Conservation (phyloP, 2,113 vertebrate species). For the Himantopus leucocephalus region DNA sequence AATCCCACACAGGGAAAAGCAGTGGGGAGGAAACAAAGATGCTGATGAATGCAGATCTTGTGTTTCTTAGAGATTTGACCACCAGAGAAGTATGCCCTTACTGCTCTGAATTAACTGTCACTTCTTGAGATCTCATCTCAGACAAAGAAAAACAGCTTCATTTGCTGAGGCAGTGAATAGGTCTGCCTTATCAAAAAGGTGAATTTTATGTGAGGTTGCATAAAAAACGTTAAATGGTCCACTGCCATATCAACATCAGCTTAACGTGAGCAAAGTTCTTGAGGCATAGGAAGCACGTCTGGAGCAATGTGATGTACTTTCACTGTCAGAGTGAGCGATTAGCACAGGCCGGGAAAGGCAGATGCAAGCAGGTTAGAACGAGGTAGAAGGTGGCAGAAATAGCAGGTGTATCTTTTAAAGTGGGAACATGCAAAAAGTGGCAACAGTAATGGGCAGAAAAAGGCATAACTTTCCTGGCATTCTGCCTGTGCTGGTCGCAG, state of each 20-base stretch:
- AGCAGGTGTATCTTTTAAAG: not conserved
- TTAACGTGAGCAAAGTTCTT: not conserved
- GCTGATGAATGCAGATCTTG: not conserved
- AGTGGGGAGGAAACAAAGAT: not conserved
- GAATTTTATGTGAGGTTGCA: not conserved
- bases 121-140: not conserved
- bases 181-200: not conserved
- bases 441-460: not conserved
- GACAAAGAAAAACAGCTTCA: not conserved
- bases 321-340: not conserved
- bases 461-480: slow-evolving; percentile 1
- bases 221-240: not conserved
- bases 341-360: not conserved
- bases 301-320: not conserved
- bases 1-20: not conserved
- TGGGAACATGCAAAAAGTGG: not conserved
- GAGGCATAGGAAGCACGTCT: rapidly evolving
- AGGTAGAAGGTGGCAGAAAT: not conserved
- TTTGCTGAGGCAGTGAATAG: not conserved
- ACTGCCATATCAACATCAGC: not conserved
- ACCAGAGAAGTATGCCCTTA: not conserved
- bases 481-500: not conserved
- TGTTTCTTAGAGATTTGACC: not conserved
- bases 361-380: not conserved
- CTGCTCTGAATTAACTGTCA: not conserved